phyloP scores from a whole-genome alignment of 2,797 vertebrate genomes.

The Coregonus suidteri region DNA sequence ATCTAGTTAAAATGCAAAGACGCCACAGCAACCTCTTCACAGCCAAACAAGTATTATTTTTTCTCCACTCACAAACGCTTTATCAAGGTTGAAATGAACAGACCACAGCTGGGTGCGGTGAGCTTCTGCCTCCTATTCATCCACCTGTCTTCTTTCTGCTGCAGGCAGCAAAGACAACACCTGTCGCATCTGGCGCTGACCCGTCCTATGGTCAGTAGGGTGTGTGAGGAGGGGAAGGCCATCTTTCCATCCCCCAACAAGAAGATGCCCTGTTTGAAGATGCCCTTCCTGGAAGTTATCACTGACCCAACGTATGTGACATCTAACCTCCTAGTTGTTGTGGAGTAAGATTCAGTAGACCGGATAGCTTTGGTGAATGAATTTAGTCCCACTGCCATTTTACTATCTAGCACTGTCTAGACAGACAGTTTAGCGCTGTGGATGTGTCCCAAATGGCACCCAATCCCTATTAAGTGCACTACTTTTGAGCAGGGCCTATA shows the following conservation, averaged over 20 bases:
- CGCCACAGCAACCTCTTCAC: not conserved
- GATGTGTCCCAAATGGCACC: not conserved
- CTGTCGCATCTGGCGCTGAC: constrained; percentile 90
- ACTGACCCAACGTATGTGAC: no score
- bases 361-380: not conserved
- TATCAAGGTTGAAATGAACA: constrained; percentile 10
- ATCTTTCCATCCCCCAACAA: constrained; percentile 1
- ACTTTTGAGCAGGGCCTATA: not conserved
- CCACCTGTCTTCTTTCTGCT: constrained; percentile 35
- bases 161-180: constrained; percentile 96
- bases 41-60: not conserved
- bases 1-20: not conserved
- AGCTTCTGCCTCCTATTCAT: not conserved
- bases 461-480: not conserved
- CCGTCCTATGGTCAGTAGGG: constrained; percentile 3
- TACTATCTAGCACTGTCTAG: not conserved
- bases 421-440: not conserved
- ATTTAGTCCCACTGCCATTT: not conserved
- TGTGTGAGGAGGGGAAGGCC: not conserved
- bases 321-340: not conserved
- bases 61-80: not conserved
- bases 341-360: not conserved
- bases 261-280: no score
- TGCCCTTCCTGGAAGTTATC: not conserved
- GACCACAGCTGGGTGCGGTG: constrained; percentile 2